Evolutionary conservation across 2,888 invertebrate genomes (phyloP).

Genomic region (Drosophila aldrichi): DNA sequence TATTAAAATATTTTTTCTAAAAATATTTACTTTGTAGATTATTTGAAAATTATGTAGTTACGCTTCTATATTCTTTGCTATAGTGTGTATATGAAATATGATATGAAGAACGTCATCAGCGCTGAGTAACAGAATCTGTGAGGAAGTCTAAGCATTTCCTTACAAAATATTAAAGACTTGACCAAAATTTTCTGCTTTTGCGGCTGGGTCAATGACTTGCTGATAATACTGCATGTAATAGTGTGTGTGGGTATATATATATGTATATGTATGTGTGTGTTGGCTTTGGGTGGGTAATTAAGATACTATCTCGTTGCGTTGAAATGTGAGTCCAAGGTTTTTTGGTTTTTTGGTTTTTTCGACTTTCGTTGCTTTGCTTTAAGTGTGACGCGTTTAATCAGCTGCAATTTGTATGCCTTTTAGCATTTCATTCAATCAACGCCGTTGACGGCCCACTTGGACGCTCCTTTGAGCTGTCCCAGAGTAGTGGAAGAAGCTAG

Average conservation of each 20-base stretch:
- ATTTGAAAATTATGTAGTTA: not conserved
- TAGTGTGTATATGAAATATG: too few species aligned
- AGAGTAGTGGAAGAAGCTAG: slow-evolving; percentile 5
- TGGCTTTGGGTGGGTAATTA: slow-evolving; percentile 56
- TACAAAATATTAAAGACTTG: slow-evolving; percentile 53
- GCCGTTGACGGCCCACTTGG: slow-evolving; percentile 39
- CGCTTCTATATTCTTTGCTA: not conserved
- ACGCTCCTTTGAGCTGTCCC: slow-evolving; percentile 24
- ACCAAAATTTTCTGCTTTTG: slow-evolving; percentile 35
- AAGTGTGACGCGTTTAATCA: slow-evolving; percentile 36
- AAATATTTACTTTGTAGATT: too few species aligned
- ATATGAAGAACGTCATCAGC: not conserved
- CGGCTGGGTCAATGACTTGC: slow-evolving; percentile 51
- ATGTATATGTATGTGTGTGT: slow-evolving; percentile 12
- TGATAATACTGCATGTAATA: slow-evolving; percentile 19
- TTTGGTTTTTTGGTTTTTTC: slow-evolving; percentile 37
- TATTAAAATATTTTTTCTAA: too few species aligned
- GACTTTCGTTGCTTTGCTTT: slow-evolving; percentile 34
- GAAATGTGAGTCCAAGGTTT: slow-evolving; percentile 57
- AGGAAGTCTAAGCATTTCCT: slow-evolving; percentile 38
- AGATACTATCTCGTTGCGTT: slow-evolving; percentile 63
- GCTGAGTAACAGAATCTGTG: not conserved
- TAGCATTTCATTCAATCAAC: slow-evolving; percentile 69
- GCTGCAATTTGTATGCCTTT: slow-evolving; percentile 22
- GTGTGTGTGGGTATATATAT: not conserved